Conservation (phyloP, 2,888 invertebrate genomes). For the Lepidocyrtinus sp. region DNA sequence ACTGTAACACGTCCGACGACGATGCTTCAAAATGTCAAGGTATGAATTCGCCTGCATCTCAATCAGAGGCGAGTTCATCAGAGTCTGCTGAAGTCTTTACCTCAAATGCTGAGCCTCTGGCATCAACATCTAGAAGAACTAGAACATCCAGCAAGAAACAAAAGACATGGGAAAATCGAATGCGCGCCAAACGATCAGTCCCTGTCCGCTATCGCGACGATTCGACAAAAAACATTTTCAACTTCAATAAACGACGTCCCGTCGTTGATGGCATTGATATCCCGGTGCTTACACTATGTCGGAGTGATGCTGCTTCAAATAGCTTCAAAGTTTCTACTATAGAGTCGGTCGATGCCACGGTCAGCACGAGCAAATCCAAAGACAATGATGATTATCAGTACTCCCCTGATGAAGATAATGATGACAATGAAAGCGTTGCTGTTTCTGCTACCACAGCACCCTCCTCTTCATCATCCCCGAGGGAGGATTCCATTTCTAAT, state of each 20-base stretch:
- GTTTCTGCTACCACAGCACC: constrained; percentile 1
- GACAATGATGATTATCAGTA: constrained; percentile 13
- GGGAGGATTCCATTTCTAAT: neutral
- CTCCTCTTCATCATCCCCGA: constrained; percentile 17
- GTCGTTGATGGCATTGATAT: constrained; percentile 43
- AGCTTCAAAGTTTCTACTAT: constrained; percentile 30
- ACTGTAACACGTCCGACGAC: constrained; percentile 14
- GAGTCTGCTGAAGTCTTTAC: neutral
- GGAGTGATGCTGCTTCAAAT: constrained; percentile 38
- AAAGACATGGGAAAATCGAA: constrained; percentile 53
- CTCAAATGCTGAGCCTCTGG: neutral
- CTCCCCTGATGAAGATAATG: constrained; percentile 34
- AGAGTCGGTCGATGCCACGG: constrained; percentile 25
- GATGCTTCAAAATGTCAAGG: neutral
- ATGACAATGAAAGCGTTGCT: constrained; percentile 13
- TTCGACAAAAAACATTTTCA: constrained; percentile 61
- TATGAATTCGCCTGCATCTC: neutral
- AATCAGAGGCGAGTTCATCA: neutral
- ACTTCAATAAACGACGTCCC: constrained; percentile 60
- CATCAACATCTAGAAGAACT: neutral
- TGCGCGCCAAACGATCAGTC: constrained; percentile 55
- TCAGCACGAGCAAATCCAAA: constrained; percentile 32
- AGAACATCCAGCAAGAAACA: constrained; percentile 31
- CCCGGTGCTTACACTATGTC: constrained; percentile 52
- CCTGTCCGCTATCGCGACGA: constrained; percentile 67